Evolutionary conservation across 2,888 invertebrate species (phyloP).

Genomic region (Harpalus rubripes): DNA sequence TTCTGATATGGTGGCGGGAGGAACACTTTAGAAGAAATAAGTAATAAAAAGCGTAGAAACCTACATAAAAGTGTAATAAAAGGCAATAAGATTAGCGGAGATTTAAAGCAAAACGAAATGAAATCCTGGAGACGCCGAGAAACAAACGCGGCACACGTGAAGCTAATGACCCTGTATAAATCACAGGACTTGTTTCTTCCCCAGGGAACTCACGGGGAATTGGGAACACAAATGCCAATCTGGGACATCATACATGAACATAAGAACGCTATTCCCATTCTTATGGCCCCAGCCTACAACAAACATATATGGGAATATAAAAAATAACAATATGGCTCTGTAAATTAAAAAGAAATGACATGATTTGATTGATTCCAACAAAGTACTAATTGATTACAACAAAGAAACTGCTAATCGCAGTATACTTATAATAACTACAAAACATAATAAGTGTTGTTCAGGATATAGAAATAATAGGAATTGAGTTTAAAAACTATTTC

Average conservation of each 20-base stretch:
- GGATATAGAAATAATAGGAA: no score
- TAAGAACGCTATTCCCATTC: background rate
- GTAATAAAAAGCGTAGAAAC: constrained; percentile 1
- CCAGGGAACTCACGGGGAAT: constrained; percentile 39
- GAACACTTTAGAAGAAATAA: background rate
- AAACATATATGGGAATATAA: background rate
- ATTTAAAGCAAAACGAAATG: constrained; percentile 48
- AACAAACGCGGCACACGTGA: constrained; percentile 61
- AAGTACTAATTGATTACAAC: no score
- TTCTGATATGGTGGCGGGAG: background rate
- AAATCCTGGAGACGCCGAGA: constrained; percentile 36
- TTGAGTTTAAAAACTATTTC: no score
- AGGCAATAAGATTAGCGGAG: constrained; percentile 38
- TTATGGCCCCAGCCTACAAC: background rate
- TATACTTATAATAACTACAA: no score
- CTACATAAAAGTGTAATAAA: constrained; percentile 43
- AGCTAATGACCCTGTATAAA: constrained; percentile 63
- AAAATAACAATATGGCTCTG: no score
- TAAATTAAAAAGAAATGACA: no score
- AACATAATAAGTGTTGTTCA: no score
- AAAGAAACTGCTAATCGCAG: no score
- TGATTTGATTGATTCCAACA: no score
- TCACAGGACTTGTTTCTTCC: constrained; percentile 54
- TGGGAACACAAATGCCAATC: constrained; percentile 1
- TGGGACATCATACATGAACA: background rate